Evolutionary conservation across 2,113 vertebrate species (phyloP), one percentile per base, ranked within the genome.

Genomic region (Notarius lentiginosus): DNA sequence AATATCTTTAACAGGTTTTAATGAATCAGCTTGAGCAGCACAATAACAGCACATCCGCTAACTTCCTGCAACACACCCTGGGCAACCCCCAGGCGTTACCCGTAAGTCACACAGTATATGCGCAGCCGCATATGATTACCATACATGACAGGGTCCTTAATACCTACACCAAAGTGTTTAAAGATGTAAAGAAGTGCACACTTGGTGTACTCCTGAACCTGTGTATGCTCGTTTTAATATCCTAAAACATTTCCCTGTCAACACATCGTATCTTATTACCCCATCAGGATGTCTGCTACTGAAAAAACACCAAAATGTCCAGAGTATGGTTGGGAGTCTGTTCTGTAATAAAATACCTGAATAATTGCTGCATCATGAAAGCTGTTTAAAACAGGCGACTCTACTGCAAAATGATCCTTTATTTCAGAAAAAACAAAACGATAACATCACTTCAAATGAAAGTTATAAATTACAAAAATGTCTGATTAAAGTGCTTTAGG

Each of bases 401-500:
- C 5, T 47, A 61, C 22, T 80, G 79, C 79, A 81, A 81, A 81
- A 18, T 24, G 18, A 72, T 60, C 79, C 68, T 88, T 88, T 86
- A 86, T 86, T 88, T 86, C 60, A 58, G 56, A 82, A 22, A 34
- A 15, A 49, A 55, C 3, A 4, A 4, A 41, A 41, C 41, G 27
- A 80, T 73, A 83, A 75, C 22, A 70, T n/a, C 49, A 81, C 34
- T 41, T 61, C 20, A 66, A 20, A 79, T 70, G 66, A 85, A 51
- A 77, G 51, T 1, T 56, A 79, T 77, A 68, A 41, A 11, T 12
- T 85, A 76, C 66, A 81, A 75, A 81, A 72, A 82, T 49, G 34
- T 49, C 15, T 30, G 75, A 79, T 86, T 84, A 89, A 89, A 81
- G 85, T 89, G 88, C 88, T 86, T 84, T 30, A 63, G 77, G 30